Evolutionary conservation across 2,888 invertebrate genomes (phyloP).

Genomic region (Phlogophora meticulosa): DNA sequence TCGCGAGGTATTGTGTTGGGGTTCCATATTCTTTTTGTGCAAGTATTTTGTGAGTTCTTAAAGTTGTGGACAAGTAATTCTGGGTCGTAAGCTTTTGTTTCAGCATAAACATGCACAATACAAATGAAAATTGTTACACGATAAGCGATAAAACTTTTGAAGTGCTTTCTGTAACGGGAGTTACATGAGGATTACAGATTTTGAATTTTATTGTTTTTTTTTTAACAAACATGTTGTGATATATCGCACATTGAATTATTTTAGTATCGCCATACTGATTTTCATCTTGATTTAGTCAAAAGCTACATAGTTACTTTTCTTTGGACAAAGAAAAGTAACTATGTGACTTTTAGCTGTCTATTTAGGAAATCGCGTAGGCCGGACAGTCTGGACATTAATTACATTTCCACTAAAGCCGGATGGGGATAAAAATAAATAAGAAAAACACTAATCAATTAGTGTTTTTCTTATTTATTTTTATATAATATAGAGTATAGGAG

Average conservation of each 20-base stretch:
- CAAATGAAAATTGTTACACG: constrained; percentile 57
- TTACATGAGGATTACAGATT: constrained; percentile 9
- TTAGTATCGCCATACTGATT: not conserved
- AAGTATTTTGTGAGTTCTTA: constrained; percentile 50
- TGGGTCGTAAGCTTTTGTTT: constrained; percentile 57
- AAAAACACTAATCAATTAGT: no score
- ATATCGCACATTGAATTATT: not conserved
- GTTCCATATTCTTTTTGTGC: constrained; percentile 44
- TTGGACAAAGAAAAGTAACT: not conserved
- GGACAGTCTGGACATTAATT: no score
- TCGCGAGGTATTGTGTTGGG: constrained; percentile 63
- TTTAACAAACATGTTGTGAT: not conserved
- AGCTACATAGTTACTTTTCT: no score
- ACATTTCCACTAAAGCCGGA: no score
- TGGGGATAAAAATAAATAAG: no score
- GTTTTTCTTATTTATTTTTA: no score
- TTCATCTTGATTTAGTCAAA: no score
- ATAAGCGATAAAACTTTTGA: constrained; percentile 34
- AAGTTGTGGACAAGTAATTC: constrained; percentile 56
- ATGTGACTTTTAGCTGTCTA: not conserved
- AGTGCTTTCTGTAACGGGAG: constrained; percentile 31
- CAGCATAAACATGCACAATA: constrained; percentile 43
- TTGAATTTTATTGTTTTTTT: constrained; percentile 15
- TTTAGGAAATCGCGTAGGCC: no score
- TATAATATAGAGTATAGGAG: no score